phyloP scores from a whole-genome alignment of 2,888 invertebrate species.

The Leptinotarsa juncta region DNA sequence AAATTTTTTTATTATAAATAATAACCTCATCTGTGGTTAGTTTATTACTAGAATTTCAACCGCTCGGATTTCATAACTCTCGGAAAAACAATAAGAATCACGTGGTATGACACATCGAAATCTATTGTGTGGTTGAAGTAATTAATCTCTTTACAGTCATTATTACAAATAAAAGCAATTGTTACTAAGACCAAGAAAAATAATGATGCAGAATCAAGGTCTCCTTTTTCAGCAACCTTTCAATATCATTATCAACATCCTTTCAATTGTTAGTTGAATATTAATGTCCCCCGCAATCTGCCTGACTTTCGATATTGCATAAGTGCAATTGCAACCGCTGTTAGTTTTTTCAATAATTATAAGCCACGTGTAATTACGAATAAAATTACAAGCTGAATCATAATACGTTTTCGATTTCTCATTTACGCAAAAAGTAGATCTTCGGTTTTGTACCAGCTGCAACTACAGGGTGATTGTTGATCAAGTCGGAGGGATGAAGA shows the following conservation, averaged over 20 bases:
- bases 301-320: neutral
- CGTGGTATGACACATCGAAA: neutral
- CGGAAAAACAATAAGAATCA: neutral
- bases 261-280: neutral
- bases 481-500: no score
- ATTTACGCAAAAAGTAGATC: neutral
- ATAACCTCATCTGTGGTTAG: neutral
- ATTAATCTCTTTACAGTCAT: neutral
- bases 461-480: no score
- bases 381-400: neutral
- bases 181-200: neutral
- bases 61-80: constrained; percentile 6
- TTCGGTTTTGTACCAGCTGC: neutral
- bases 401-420: neutral
- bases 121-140: constrained; percentile 1
- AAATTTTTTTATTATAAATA: neutral
- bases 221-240: neutral
- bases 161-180: no score
- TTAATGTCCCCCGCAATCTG: neutral
- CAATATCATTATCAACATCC: neutral
- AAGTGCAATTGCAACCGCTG: neutral
- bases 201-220: neutral
- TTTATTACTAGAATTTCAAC: neutral
- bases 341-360: constrained; percentile 1
- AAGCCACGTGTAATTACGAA: neutral